Evolutionary conservation across 2,113 vertebrate species (phyloP).

Genomic region (Phrynosoma blainvillii): DNA sequence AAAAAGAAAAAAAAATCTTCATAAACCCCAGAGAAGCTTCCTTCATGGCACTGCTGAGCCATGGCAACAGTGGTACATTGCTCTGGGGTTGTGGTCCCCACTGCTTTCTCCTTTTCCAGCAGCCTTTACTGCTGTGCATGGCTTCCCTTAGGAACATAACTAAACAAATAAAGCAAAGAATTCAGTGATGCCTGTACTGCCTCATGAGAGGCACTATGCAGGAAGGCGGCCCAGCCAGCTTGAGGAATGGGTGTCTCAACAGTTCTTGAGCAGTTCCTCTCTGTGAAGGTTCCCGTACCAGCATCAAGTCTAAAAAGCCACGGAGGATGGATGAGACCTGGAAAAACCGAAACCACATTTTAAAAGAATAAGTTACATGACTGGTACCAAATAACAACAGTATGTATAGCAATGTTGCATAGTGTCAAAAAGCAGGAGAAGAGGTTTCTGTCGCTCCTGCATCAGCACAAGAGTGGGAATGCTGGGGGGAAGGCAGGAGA

Average conservation of each 20-base stretch:
- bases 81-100: slow-evolving; percentile 2
- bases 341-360: slow-evolving; percentile 1
- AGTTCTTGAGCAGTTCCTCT: slow-evolving; percentile 94
- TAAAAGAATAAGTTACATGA: fast-evolving
- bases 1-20: slow-evolving; percentile 17
- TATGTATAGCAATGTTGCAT: no score
- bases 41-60: neutral
- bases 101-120: neutral
- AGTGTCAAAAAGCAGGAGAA: no score
- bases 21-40: slow-evolving; percentile 14
- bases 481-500: neutral
- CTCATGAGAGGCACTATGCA: slow-evolving; percentile 98
- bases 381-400: no score
- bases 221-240: slow-evolving; percentile 91
- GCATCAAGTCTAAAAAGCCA: slow-evolving; percentile 94
- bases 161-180: neutral
- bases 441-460: no score
- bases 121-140: neutral
- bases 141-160: neutral
- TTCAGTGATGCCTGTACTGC: slow-evolving; percentile 94
- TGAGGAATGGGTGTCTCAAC: slow-evolving; percentile 92
- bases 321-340: slow-evolving; percentile 92
- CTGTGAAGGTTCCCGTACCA: slow-evolving; percentile 95
- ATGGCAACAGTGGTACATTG: neutral
- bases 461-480: neutral